Evolutionary conservation across 2,113 vertebrate genomes (phyloP).

Genomic region (Mohoua ochrocephala): DNA sequence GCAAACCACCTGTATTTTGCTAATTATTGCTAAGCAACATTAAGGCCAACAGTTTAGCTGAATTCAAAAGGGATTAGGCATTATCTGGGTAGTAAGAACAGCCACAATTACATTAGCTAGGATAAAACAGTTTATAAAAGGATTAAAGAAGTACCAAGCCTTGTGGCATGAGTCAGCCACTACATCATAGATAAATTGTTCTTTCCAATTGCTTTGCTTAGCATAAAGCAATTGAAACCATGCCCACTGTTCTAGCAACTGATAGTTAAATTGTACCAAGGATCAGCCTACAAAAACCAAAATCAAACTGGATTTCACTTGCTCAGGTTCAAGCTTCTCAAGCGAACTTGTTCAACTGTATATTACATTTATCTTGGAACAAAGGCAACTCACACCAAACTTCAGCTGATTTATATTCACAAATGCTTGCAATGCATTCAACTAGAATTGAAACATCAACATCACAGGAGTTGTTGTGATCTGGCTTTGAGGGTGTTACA

Average conservation of each 20-base stretch:
- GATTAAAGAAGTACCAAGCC: background rate
- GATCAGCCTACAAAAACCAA: background rate
- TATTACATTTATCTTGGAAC: background rate
- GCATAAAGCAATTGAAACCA: background rate
- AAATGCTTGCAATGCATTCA: background rate
- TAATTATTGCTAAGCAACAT: background rate
- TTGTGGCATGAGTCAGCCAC: background rate
- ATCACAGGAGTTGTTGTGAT: background rate
- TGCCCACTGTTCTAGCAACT: background rate
- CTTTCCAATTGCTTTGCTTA: background rate
- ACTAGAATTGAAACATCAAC: background rate
- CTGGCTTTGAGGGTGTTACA: background rate
- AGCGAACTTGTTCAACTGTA: background rate
- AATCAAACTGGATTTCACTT: background rate
- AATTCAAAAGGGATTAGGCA: background rate
- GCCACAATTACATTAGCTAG: slow-evolving; percentile 4
- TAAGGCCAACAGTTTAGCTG: background rate
- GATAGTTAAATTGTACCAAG: background rate
- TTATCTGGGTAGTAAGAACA: background rate
- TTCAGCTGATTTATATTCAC: background rate
- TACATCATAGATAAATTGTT: background rate
- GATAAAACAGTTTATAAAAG: slow-evolving; percentile 19
- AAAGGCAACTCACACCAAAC: background rate
- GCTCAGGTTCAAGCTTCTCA: background rate
- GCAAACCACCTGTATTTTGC: background rate